phyloP scores from a whole-genome alignment of 2,888 invertebrate genomes.

The Ariolimax columbianus region DNA sequence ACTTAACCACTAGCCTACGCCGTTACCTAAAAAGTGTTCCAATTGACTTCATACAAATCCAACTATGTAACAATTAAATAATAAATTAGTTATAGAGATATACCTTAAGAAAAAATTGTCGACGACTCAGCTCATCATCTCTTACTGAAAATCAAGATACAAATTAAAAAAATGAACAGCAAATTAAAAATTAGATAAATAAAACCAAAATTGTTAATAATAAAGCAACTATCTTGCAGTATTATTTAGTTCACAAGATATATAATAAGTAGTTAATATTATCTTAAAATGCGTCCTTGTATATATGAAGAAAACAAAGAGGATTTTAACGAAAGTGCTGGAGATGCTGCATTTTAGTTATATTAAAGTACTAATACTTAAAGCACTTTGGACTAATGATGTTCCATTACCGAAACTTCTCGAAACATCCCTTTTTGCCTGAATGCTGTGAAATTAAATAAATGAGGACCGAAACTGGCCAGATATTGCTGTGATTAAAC shows the following conservation, averaged over 20 bases:
- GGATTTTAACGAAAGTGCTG: background rate
- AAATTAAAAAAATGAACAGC: too few relatives aligned
- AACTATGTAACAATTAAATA: too few relatives aligned
- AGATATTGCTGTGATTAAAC: constrained; percentile 33
- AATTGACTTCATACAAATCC: too few relatives aligned
- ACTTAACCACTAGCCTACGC: too few relatives aligned
- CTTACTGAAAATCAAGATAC: too few relatives aligned
- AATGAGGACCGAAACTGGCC: constrained; percentile 8
- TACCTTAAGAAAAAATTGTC: too few relatives aligned
- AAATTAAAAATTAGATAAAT: too few relatives aligned
- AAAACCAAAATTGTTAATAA: background rate
- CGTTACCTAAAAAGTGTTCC: too few relatives aligned
- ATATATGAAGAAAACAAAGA: background rate
- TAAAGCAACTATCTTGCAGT: background rate
- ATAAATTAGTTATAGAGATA: too few relatives aligned
- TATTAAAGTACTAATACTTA: constrained; percentile 21
- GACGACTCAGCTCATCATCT: too few relatives aligned
- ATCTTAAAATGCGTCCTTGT: background rate
- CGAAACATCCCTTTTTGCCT: background rate
- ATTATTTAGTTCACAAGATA: background rate
- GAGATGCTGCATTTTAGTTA: background rate
- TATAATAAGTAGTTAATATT: background rate
- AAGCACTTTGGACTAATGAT: constrained; percentile 32
- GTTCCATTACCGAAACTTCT: constrained; percentile 30
- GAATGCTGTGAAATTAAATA: constrained; percentile 28